Percentiles rank a stretch among this genome's conserved stretches.
phyloP scores from a whole-genome alignment of 2,888 invertebrate species.

The Hemicrepidius hirtus region DNA sequence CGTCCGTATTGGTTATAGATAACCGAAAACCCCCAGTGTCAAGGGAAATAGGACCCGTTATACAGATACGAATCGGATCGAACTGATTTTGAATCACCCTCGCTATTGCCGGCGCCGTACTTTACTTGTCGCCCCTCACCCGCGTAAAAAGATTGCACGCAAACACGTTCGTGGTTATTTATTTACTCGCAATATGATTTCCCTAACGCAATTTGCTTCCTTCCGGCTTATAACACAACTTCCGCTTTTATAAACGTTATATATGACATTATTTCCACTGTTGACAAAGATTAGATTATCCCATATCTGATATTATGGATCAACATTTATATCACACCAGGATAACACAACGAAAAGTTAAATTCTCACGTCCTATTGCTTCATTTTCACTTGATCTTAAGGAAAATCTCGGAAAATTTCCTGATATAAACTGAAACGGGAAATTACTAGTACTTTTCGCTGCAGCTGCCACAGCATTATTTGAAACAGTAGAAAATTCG shows the following conservation, averaged over 20 bases:
- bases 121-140: constrained; percentile 28
- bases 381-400: background rate
- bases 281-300: constrained; percentile 28
- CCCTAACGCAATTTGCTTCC: constrained; percentile 41
- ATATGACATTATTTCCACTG: constrained; percentile 33
- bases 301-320: background rate
- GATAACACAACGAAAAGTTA: background rate
- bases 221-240: constrained; percentile 34
- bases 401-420: constrained; percentile 1
- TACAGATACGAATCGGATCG: constrained; percentile 35
- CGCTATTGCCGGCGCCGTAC: constrained; percentile 12
- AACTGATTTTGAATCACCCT: constrained; percentile 39
- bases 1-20: constrained; percentile 49
- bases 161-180: constrained; percentile 40
- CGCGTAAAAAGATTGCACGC: constrained; percentile 26
- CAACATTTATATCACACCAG: background rate
- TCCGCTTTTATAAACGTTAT: constrained; percentile 23
- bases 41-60: constrained; percentile 34
- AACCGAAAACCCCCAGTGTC: constrained; percentile 32
- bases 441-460: constrained; percentile 7
- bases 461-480: constrained; percentile 1
- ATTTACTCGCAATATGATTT: constrained; percentile 43
- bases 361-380: constrained; percentile 2
- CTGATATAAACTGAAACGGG: constrained; percentile 7
- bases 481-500: background rate